These are phyloP conservation scores for Scaptomyza tumidula DNA, from an alignment of 2,888 invertebrate genomes.

Conservation along the genomic window DNA sequence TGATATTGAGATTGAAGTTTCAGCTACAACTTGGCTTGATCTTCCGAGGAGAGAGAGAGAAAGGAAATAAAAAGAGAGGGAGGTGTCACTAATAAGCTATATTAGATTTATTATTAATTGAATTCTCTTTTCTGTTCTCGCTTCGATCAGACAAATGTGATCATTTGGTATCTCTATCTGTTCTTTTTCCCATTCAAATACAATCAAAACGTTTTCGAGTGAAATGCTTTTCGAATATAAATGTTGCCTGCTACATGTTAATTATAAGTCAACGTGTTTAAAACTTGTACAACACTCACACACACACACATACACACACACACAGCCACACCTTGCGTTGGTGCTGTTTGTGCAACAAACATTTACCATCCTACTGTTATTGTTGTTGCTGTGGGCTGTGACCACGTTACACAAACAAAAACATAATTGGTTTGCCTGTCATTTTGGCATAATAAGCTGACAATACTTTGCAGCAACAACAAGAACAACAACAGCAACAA, in stretches of 20 bases:
- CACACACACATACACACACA: neutral
- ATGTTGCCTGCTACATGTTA: conserved; percentile 59
- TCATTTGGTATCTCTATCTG: too few species aligned
- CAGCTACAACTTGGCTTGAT: neutral
- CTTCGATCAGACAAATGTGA: too few species aligned
- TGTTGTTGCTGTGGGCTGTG: conserved; percentile 13
- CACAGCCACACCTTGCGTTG: neutral
- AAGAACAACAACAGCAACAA: neutral
- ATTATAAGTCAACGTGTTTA: conserved; percentile 46
- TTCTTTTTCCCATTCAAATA: neutral
- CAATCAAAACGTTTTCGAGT: neutral
- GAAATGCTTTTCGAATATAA: conserved; percentile 47
- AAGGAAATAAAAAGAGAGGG: neutral
- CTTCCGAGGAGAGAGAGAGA: too few species aligned
- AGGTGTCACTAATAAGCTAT: too few species aligned
- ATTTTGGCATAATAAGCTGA: conserved; percentile 70
- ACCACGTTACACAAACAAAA: conserved; percentile 66
- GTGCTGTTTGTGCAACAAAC: conserved; percentile 54
- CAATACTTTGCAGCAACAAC: conserved; percentile 53
- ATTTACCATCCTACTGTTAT: conserved; percentile 35
- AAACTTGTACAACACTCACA: conserved; percentile 13
- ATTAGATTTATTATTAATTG: neutral
- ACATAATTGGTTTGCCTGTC: conserved; percentile 76
- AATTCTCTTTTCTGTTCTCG: neutral
- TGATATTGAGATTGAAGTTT: conserved; percentile 13